phyloP scores from a whole-genome alignment of 2,113 vertebrate genomes.

The Neodon shergylaensis region DNA sequence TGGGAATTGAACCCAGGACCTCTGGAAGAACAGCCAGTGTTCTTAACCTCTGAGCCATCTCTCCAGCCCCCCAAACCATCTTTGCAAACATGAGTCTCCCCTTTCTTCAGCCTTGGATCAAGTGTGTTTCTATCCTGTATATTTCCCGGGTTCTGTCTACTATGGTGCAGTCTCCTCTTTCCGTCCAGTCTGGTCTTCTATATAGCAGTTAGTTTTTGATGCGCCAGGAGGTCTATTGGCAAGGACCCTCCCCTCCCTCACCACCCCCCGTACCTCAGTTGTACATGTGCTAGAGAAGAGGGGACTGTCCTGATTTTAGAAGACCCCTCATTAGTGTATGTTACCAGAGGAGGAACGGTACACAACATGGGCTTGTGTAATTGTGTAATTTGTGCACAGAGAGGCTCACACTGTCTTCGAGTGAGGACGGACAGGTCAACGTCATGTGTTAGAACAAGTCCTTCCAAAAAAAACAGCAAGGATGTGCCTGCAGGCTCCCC shows the following conservation, averaged over 20 bases:
- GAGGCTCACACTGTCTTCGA: neutral
- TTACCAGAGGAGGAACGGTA: neutral
- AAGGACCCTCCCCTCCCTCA: neutral
- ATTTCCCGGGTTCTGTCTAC: neutral
- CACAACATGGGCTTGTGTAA: neutral
- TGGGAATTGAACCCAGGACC: too few species aligned
- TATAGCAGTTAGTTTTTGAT: neutral
- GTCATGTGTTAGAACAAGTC: neutral
- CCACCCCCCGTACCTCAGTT: neutral
- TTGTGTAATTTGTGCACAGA: neutral
- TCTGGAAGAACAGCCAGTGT: too few species aligned
- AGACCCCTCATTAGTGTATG: neutral
- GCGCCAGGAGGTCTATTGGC: neutral
- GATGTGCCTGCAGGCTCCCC: neutral
- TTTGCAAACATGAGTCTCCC: neutral
- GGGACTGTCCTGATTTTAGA: neutral
- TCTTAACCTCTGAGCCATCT: too few species aligned
- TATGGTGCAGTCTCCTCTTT: neutral
- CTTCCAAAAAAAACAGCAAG: neutral
- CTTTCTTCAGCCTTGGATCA: neutral
- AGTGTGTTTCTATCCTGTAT: neutral
- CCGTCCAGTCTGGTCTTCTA: neutral
- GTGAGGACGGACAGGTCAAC: neutral
- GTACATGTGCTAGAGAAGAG: neutral
- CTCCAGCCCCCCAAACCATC: neutral